Evolutionary conservation across 2,888 invertebrate species (phyloP), one percentile per base, ranked within the genome.

Genomic region (Drosophila rellima): DNA sequence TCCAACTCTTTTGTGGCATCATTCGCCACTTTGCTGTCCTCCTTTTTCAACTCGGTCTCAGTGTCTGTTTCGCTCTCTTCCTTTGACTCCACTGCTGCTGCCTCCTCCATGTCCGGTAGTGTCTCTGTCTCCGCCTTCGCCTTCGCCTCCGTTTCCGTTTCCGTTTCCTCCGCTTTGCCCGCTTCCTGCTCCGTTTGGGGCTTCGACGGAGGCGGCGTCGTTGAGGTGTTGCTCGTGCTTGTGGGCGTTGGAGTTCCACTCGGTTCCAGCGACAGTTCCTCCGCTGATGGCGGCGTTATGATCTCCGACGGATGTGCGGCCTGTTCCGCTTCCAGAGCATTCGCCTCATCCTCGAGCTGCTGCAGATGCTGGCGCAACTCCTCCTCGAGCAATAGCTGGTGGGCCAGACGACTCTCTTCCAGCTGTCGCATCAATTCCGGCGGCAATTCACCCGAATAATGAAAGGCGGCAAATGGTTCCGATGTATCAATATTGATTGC

Each of bases 381-480:
- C 20, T 70, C 69, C 18, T 62, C 63, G 4, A 68, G 54, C 59
- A 48, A 64, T 35, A 13, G 74, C 62, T 45, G 70, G 68, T 68
- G 56, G 5, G 59, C 64, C 35, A 50, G 7, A 1, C 61, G 67
- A n/a, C 35, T 70, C 56, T 74, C 80, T 48, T 85, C 78, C 56
- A 82, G 63, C 68, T 88, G 74, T 5, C 70, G 75, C 35, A 84
- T 72, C 67, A 87, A 54, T 45, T 88, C 85, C 40, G 80, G 82
- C 45, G 85, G 80, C 55, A 88, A 26, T 40, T 88, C 86, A 10
- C 72, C 74, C 39, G 81, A 65, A 55, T 83, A 86, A 31, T 88
- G 83, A 20, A 83, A 83, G 7, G 68, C 70, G 10, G 82, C 78
- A 17, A 82, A 82, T 6, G 71, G 70, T 7, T 82, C 80, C 2